phyloP scores from a whole-genome alignment of 92 coral and sea anemone genomes.

The Hydrozoanthus gracilis region DNA sequence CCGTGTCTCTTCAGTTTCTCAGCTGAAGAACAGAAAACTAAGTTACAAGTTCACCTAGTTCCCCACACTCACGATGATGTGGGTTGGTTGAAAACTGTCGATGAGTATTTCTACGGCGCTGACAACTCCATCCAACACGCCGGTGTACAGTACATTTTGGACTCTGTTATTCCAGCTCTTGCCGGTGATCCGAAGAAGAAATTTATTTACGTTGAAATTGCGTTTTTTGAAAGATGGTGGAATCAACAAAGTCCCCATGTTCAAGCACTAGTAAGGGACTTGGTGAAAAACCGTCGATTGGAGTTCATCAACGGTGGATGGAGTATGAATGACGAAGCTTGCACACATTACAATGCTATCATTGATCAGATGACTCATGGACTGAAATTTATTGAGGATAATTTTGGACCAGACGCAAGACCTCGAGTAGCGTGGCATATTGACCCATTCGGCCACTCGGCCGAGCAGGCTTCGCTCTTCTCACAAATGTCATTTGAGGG shows the following conservation, averaged over 20 bases:
- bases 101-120: slow-evolving; percentile 71
- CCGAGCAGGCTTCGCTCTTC: slow-evolving; percentile 77
- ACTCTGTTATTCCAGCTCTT: slow-evolving; percentile 69
- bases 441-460: slow-evolving; percentile 88
- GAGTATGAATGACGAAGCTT: slow-evolving; percentile 84
- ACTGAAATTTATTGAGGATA: slow-evolving; percentile 66
- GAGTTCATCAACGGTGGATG: slow-evolving; percentile 82
- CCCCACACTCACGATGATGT: slow-evolving; percentile 81
- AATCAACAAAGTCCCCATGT: slow-evolving; percentile 62
- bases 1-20: too few species aligned
- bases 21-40: slow-evolving; percentile 8
- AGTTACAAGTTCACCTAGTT: slow-evolving; percentile 71
- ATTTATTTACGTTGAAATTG: slow-evolving; percentile 78
- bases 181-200: slow-evolving; percentile 54
- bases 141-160: slow-evolving; percentile 66
- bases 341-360: slow-evolving; percentile 80
- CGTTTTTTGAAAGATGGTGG: slow-evolving; percentile 82
- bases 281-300: slow-evolving; percentile 56
- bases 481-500: slow-evolving; percentile 88
- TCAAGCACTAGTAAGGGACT: slow-evolving; percentile 61
- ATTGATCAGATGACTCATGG: slow-evolving; percentile 86
- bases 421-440: slow-evolving; percentile 84
- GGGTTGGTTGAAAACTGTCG: slow-evolving; percentile 83
- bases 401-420: slow-evolving; percentile 71
- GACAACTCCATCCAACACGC: slow-evolving; percentile 68